Evolutionary conservation across 2,113 vertebrate genomes (phyloP), one percentile per base, ranked within the genome.

Genomic region (Sebastes fasciatus): DNA sequence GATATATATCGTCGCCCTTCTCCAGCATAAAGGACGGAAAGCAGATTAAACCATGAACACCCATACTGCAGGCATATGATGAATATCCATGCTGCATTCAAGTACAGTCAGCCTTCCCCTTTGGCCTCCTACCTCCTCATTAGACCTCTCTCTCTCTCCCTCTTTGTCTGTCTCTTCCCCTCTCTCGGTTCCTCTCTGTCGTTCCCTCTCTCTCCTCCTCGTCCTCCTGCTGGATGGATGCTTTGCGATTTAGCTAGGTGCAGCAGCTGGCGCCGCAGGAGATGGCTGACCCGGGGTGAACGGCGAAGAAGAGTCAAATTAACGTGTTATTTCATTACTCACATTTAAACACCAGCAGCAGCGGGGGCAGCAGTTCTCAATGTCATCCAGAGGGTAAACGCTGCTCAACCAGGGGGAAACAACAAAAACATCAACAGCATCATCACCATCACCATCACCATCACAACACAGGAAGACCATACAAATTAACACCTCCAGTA

Each of bases 261-360:
- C 42, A 74, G 74, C 90, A 84, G 85, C 86, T 78, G 79, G 62
- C 23, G 79, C 90, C 88, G 72, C 65, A 60, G 86, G 86, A 91
- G 71, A 83, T 58, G 13, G 6, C 67, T 89, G 80, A 92, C 93
- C 93, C 2, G 57, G 84, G 88, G 81, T 86, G 88, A 94, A 67
- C 82, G 54, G 45, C 46, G 80, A 74, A 78, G 81, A 92, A 85
- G 78, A 89, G 86, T 86, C 82, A 89, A 85, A 93, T 93, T 83
- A 91, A 86, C 23, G 77, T 84, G 87, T 93, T 83, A 93, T 94
- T 94, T 83, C 77, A 89, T 94, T 91, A 92, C 80, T 92, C 52
- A 58, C 66, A 23, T 70, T 12, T 16, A 82, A 93, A 83, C 88
- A 80, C 63, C 62, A 43, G 46, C 67, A 74, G 71, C 42, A 43